Evolutionary conservation across 2,888 invertebrate genomes (phyloP).

Genomic region (Melinaea marsaeus): DNA sequence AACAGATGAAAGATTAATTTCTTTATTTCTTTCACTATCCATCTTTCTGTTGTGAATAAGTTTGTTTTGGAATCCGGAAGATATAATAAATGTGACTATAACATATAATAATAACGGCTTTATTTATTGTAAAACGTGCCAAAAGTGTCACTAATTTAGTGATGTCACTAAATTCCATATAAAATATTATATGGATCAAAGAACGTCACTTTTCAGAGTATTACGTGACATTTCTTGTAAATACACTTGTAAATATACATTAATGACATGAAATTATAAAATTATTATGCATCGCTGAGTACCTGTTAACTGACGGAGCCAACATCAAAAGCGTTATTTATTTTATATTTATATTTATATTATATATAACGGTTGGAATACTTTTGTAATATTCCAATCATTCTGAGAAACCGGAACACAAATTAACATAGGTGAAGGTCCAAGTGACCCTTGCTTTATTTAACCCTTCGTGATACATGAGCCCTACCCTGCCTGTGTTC

Average conservation of each 20-base stretch:
- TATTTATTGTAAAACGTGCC: not conserved
- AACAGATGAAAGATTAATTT: no score
- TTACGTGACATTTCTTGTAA: conserved; percentile 17
- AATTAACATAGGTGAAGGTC: not conserved
- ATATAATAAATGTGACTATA: not conserved
- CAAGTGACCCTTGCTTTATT: not conserved
- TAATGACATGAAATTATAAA: conserved; percentile 12
- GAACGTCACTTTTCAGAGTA: conserved; percentile 4
- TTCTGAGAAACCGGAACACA: not conserved
- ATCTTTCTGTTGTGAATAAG: not conserved
- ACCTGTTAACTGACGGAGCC: not conserved
- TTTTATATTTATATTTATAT: not conserved
- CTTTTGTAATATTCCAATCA: not conserved
- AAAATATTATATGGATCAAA: conserved; percentile 5
- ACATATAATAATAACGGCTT: not conserved
- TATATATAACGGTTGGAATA: not conserved
- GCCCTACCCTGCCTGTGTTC: not conserved
- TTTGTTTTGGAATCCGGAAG: not conserved
- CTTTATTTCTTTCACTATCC: no score
- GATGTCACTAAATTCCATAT: not conserved
- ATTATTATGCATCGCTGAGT: not conserved
- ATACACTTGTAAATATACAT: not conserved
- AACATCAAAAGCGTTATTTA: not conserved
- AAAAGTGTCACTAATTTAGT: not conserved
- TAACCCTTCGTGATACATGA: not conserved